These are phyloP conservation scores for Tetranychus truncatus DNA, from an alignment of 2,888 invertebrate species.

Conservation along the genomic window DNA sequence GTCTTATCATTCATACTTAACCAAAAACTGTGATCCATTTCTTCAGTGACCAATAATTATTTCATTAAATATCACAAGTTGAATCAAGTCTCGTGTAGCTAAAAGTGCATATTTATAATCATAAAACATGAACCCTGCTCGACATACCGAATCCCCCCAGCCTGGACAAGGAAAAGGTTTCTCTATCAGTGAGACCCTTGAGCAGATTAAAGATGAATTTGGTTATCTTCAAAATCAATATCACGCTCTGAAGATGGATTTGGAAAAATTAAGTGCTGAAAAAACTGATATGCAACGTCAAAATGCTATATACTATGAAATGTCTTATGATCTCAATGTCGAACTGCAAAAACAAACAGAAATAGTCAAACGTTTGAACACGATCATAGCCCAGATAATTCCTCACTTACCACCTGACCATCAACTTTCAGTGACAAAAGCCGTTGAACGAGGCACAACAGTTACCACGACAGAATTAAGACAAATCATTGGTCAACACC, in stretches of 20 bases:
- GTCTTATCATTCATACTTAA: no score
- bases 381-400: slow-evolving; percentile 84
- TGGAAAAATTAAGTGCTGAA: slow-evolving; percentile 88
- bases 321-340: slow-evolving; percentile 83
- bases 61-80: no score
- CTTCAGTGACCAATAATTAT: no score
- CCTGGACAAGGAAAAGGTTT: slow-evolving; percentile 78
- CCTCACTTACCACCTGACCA: slow-evolving; percentile 91
- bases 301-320: slow-evolving; percentile 96
- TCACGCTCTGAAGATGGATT: slow-evolving; percentile 78
- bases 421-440: slow-evolving; percentile 85
- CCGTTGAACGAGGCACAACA: slow-evolving; percentile 91
- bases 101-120: no score
- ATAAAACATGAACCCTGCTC: not conserved
- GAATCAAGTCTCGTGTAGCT: no score
- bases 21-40: no score
- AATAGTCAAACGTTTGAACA: slow-evolving; percentile 89
- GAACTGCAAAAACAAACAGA: slow-evolving; percentile 98
- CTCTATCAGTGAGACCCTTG: slow-evolving; percentile 77
- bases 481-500: slow-evolving; percentile 61
- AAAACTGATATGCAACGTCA: slow-evolving; percentile 97
- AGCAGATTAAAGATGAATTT: slow-evolving; percentile 87
- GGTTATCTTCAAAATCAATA: slow-evolving; percentile 74
- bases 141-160: slow-evolving; percentile 20
- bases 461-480: slow-evolving; percentile 93